Evolutionary conservation across 2,113 vertebrate genomes (phyloP).

Genomic region (Asarcornis scutulata): DNA sequence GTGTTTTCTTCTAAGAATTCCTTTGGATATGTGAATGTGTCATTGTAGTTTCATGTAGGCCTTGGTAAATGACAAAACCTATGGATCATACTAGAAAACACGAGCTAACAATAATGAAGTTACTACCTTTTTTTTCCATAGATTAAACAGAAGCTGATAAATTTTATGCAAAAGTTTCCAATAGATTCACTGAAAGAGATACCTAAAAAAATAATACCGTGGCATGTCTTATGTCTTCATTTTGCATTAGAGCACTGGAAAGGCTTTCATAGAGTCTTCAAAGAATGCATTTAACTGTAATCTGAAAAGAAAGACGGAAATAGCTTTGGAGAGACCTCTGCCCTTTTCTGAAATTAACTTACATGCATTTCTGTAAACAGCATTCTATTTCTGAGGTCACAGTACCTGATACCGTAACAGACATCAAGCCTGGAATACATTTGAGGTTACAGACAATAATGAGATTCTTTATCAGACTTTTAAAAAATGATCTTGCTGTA

Average conservation of each 20-base stretch:
- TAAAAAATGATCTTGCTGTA: neutral
- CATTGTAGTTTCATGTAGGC: neutral
- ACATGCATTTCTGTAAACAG: neutral
- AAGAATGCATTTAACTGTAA: neutral
- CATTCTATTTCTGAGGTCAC: neutral
- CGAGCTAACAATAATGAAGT: neutral
- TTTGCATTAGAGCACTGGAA: neutral
- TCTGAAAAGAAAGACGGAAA: neutral
- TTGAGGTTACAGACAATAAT: neutral
- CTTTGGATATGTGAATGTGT: neutral
- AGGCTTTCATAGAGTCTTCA: neutral
- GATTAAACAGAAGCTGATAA: neutral
- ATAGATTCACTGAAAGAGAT: neutral
- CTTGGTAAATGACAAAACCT: neutral
- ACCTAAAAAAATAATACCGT: neutral
- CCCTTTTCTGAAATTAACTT: slow-evolving; percentile 16
- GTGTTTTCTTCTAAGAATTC: neutral
- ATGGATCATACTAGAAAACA: neutral
- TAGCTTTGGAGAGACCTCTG: neutral
- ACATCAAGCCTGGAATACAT: neutral
- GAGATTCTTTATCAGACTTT: neutral
- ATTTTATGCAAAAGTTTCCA: neutral
- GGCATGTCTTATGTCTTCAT: neutral
- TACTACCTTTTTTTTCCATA: neutral
- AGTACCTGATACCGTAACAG: neutral